phyloP scores from a whole-genome alignment of 2,113 vertebrate genomes.

The Apus apus region DNA sequence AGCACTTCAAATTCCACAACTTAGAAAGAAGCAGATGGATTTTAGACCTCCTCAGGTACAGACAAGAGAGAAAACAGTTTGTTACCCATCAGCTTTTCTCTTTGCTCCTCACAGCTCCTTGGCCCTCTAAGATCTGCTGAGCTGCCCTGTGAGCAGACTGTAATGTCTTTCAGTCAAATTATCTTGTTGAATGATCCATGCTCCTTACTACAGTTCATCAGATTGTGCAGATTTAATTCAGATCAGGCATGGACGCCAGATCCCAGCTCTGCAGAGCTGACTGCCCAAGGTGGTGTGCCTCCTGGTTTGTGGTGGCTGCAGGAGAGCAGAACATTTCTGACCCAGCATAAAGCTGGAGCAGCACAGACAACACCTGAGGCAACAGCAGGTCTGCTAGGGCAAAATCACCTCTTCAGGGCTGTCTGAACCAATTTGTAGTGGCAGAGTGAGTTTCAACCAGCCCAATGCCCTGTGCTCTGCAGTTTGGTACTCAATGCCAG shows the following conservation, averaged over 20 bases:
- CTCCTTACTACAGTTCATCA: background rate
- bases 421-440: background rate
- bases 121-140: background rate
- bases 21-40: background rate
- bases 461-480: background rate
- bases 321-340: background rate
- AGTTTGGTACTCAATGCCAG: background rate
- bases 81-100: background rate
- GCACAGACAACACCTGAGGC: background rate
- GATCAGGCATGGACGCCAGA: fast-evolving
- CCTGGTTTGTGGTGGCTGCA: background rate
- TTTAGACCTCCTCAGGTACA: background rate
- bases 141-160: background rate
- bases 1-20: background rate
- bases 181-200: background rate
- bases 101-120: background rate
- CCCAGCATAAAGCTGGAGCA: background rate
- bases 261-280: background rate
- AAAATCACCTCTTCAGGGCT: background rate
- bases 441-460: background rate
- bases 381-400: background rate
- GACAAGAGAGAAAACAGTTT: background rate
- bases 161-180: background rate
- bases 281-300: background rate
- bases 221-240: background rate